Evolutionary conservation across 2,888 invertebrate genomes (phyloP).

Genomic region (Sericinus montela): DNA sequence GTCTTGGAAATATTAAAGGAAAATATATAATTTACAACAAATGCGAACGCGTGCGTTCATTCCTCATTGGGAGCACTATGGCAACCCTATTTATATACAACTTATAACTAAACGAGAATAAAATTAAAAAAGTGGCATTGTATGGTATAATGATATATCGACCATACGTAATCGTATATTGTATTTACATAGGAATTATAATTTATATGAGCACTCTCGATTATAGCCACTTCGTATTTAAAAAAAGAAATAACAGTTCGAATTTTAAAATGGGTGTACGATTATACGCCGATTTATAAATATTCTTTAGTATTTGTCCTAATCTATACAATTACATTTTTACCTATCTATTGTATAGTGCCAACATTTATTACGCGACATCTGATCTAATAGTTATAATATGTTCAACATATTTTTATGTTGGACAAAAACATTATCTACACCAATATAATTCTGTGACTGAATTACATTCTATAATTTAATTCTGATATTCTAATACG

Average conservation of each 20-base stretch:
- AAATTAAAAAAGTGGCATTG: conserved; percentile 35
- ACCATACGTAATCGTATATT: conserved; percentile 47
- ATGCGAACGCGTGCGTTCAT: conserved; percentile 35
- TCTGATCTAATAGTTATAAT: conserved; percentile 23
- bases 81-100: conserved; percentile 34
- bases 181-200: conserved; percentile 72
- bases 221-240: conserved; percentile 27
- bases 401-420: conserved; percentile 29
- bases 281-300: conserved; percentile 33
- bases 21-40: conserved; percentile 67
- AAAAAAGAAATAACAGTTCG: conserved; percentile 23
- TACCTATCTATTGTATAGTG: conserved; percentile 62
- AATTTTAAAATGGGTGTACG: conserved; percentile 22
- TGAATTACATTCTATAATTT: conserved; percentile 25
- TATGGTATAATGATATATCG: conserved; percentile 25
- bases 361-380: conserved; percentile 47
- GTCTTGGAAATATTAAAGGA: conserved; percentile 74
- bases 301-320: conserved; percentile 41
- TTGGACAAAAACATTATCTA: conserved; percentile 27
- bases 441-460: conserved; percentile 27
- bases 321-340: conserved; percentile 61
- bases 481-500: conserved; percentile 25
- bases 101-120: conserved; percentile 34
- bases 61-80: conserved; percentile 21
- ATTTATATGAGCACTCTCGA: conserved; percentile 39